Base-by-base conservation (phyloP, 92 coral and sea anemone species). In the Umimayanthus kanabou region DNA sequence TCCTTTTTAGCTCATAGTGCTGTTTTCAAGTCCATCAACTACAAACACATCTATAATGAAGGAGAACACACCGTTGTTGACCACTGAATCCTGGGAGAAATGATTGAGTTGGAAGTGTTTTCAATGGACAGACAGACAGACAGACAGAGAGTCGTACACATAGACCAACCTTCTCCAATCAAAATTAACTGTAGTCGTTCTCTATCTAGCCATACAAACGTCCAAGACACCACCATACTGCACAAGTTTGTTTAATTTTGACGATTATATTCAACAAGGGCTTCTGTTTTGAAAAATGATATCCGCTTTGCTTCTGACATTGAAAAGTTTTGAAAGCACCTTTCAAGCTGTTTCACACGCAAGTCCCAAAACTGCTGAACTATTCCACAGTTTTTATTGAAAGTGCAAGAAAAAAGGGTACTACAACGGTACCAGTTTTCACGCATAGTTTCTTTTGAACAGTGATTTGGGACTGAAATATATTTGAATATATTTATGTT, bases 1-100 rank as follows among this genome's bases (percentile, higher is more conserved):
- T 96, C 99, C 28, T 95, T 95, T 84, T 81, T 96, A 88, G 99
- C 99, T 74, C 99, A 96, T 82, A 91, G 94, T 74, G 98, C 98
- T 37, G 91, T 96, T 25, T 96, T 93, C 90, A 96, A 96, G 82
- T 87, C 95, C 53, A 88, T 93, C 89, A 93, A 94, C 87, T 92
- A 87, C 49, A 58, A 58, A 13, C 72, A 22, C 39, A 16, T 81
- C 13, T 5, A 45, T 26, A 28, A 20, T 23, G 58, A 26, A 26
- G 23, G n/a, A 49, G 82, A 78, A 50, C 18, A 39, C 8, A 10
- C 25, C 4, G 28, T 20, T 43, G 79, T 39, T 39, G 28, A 37
- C 79, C 49, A 39, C 45, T 75, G 79, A 75, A 43, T 75, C 79
- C 45, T 75, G 28, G 30, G 53, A 33, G 53, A 75, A 39, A 18